Evolutionary conservation across 2,888 invertebrate species (phyloP).

Genomic region (Agriopis aurantiaria): DNA sequence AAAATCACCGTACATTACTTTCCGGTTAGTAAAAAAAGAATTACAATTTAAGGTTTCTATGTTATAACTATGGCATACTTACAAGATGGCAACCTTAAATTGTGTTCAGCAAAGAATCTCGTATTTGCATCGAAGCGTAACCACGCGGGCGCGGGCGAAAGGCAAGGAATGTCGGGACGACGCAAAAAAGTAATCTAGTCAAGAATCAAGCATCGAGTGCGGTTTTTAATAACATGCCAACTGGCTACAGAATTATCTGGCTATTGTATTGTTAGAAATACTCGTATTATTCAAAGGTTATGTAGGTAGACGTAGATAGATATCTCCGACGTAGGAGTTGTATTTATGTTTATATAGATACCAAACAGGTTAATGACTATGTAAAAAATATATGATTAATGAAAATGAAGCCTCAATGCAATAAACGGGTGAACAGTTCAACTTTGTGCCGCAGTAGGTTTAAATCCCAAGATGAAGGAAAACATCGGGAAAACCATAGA

Average conservation of each 20-base stretch:
- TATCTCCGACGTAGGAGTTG: too few relatives aligned
- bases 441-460: too few relatives aligned
- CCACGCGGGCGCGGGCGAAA: slow-evolving; percentile 41
- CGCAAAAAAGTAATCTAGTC: slow-evolving; percentile 72
- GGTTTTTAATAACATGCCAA: slow-evolving; percentile 72
- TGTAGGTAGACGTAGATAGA: background rate
- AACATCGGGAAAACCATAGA: too few relatives aligned
- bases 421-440: too few relatives aligned
- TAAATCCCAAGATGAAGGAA: too few relatives aligned
- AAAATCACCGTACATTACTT: too few relatives aligned
- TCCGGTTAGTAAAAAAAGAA: too few relatives aligned
- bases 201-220: slow-evolving; percentile 64
- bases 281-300: background rate
- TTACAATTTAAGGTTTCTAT: too few relatives aligned
- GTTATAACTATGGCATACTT: background rate
- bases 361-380: too few relatives aligned
- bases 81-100: slow-evolving; percentile 24
- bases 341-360: too few relatives aligned
- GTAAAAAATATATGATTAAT: too few relatives aligned
- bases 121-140: slow-evolving; percentile 76
- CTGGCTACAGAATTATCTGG: slow-evolving; percentile 52
- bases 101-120: slow-evolving; percentile 68
- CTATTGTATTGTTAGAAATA: slow-evolving; percentile 23
- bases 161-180: slow-evolving; percentile 62
- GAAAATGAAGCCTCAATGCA: too few relatives aligned